Base-by-base conservation (phyloP, 2,888 invertebrate genomes). In the Meiosimyza platycephala region DNA sequence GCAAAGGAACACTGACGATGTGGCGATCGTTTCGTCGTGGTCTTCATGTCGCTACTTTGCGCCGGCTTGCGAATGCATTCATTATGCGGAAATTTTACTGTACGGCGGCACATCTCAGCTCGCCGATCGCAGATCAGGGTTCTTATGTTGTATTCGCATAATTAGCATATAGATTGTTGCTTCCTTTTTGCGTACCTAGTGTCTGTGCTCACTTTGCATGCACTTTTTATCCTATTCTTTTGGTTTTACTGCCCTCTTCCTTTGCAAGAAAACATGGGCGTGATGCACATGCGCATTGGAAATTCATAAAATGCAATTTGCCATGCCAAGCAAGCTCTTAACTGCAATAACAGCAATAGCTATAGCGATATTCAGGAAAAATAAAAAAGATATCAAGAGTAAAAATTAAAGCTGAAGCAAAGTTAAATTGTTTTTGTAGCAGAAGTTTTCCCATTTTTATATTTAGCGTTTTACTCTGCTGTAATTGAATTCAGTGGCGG, bases 161-260 rank as follows among this genome's bases (percentile, higher is more conserved):
- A 70, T 70, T 70, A 70, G 63, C 70, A 70, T 70, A 70, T 70
- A 70, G 70, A 70, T 70, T 70, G 70, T 63, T 63, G 40, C 40
- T 40, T 40, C 62, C 70, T 18, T 50, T 40, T 50, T 33, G n/a
- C 12, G 59, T 40, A 60, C 33, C 59, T 22, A 9, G 6, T 15
- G 59, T 13, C 40, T 60, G 22, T 15, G 28, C 15, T 60, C 6
- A 40, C 40, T 40, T 40, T 40, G 59, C 12, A 12, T 60, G 59
- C 33, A 28, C 15, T 60, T 60, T 15, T 54, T 54, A 40, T 7
- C 47, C 55, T 67, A n/a, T 63, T 40, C 48, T 47, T n/a, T 54
- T 62, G 6, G 55, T 4, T n/a, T 13, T 51, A n/a, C 22, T 18
- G 48, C 50, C 13, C n/a, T 13, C 48, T 50, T n/a, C 48, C 16